Base-by-base conservation (phyloP, 1,140 invertebrate species). In the Triops longicaudatus region DNA sequence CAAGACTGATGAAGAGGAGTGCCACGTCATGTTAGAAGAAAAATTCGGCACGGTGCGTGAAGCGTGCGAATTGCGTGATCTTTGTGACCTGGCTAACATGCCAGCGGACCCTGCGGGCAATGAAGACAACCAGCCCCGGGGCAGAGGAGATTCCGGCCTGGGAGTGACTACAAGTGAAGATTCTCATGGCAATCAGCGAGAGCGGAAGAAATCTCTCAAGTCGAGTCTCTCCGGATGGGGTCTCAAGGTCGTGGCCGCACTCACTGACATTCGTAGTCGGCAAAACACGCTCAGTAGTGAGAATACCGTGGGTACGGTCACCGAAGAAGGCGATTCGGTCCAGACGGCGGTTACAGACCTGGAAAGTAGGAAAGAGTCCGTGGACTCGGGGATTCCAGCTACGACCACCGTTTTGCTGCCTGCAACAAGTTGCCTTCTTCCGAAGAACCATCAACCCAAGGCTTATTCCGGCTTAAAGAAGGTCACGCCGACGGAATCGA, bases 231-330 rank as follows among this genome's bases (percentile, higher is more conserved):
- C 44, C 37, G n/a, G 26, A 42, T 28, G 74, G 74, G 17, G 44
- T n/a, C 41, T 27, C 4, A 14, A 75, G 74, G 26, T 42, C 10
- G 41, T 42, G 74, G 44, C 41, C 27, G 11, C 43, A 14, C n/a
- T 63, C 14, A 63, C 17, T 22, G 50, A 63, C 50, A 43, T 75
- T n/a, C 74, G 74, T 12, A 44, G 41, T 26, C 74, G 74, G 41
- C 74, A 75, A 26, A 75, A 44, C 74, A 75, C 74, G 74, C 26
- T 75, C 14, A 75, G 74, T 75, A 75, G 74, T 44, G 74, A 14
- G 3, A 75, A 42, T 1, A 75, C 74, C 7, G 74, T 37, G 1
- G 74, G 26, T 6, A 44, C 44, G 0, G 41, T 26, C 44, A 44
- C 41, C 17, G 74, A 75, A 43, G 41, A 42, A 75, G 17, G 74